Evolutionary conservation across 2,797 vertebrate species (phyloP), one percentile per base, ranked within the genome.

Genomic region (Enoplosus armatus): DNA sequence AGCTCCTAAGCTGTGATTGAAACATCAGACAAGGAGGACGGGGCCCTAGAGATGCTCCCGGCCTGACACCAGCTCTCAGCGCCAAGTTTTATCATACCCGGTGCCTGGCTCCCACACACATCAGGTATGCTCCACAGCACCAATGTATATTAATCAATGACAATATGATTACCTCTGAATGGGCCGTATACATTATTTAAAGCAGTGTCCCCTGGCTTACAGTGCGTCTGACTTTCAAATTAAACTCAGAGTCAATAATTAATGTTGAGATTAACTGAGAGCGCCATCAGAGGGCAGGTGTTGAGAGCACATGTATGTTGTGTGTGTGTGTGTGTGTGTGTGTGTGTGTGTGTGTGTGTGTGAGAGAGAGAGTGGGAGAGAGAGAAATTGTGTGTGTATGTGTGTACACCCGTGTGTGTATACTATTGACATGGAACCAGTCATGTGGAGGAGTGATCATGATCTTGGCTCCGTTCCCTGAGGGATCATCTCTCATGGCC

Each of bases 381-480:
- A 73, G 41, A 84, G 47, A 77, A 45, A 63, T 14, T 20, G 1
- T 45, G 3, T 66, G 54, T 62, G 58, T 73, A 51, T 35, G 58
- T 45, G 65, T 20, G 16, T 8, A 15, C 14, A 22, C 8, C 8
- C 4, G 7, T 59, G 50, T 70, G 79, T 73, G 77, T 65, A 39
- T 95, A 89, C 95, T 97, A 96, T 97, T 97, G 96, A 97, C 96
- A 94, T 95, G 93, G 94, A 96, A 94, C 58, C 88, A 90, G 93
- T 96, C 95, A 96, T 95, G 95, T 90, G 79, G 91, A 95, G 95
- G 93, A 89, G 94, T 93, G 94, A 94, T 94, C 92, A 80, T 90
- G 92, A 92, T 93, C 90, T 92, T 93, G 85, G 87, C 87, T 79
- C 43, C 0, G 45, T 79, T 87, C 79, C 90, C 75, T 78, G 31